These are phyloP conservation scores for Centrocercus urophasianus DNA, from an alignment of 2,113 vertebrate genomes.

Conservation along the genomic window DNA sequence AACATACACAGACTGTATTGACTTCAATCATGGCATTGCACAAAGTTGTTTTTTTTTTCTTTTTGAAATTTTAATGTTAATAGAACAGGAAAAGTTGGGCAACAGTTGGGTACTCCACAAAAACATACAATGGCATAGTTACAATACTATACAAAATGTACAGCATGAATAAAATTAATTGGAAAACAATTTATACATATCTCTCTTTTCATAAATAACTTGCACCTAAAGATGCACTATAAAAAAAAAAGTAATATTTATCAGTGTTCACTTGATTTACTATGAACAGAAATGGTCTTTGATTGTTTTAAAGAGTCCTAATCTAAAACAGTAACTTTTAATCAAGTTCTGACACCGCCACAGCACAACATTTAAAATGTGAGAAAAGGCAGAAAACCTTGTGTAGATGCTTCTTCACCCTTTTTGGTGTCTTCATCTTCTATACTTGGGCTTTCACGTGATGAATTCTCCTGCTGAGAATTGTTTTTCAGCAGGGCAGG, in stretches of 20 bases:
- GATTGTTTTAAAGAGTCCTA: neutral
- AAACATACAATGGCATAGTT: neutral
- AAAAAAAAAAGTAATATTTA: neutral
- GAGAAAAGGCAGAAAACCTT: slow-evolving; percentile 77
- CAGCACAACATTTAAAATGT: neutral
- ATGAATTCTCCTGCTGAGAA: slow-evolving; percentile 77
- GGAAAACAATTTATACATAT: neutral
- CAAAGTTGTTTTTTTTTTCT: neutral
- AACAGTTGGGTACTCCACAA: neutral
- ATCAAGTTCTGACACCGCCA: neutral
- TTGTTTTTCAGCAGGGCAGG: slow-evolving; percentile 85
- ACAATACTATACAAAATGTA: neutral
- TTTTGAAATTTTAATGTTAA: slow-evolving; percentile 14
- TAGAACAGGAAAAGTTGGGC: neutral
- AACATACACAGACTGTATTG: neutral
- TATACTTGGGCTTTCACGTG: slow-evolving; percentile 80
- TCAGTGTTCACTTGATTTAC: neutral
- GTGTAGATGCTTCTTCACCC: slow-evolving; percentile 71
- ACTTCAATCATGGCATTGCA: slow-evolving; percentile 19
- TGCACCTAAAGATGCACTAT: neutral
- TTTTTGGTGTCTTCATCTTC: slow-evolving; percentile 82
- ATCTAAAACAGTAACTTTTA: neutral
- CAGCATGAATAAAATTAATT: neutral
- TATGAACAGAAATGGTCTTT: neutral
- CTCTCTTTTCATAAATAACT: neutral